A percentile compares a stretch with the other conserved stretches of the same genome.
These are phyloP conservation scores for Agriopis marginaria DNA, from an alignment of 2,888 invertebrate genomes.

Conservation along the genomic window DNA sequence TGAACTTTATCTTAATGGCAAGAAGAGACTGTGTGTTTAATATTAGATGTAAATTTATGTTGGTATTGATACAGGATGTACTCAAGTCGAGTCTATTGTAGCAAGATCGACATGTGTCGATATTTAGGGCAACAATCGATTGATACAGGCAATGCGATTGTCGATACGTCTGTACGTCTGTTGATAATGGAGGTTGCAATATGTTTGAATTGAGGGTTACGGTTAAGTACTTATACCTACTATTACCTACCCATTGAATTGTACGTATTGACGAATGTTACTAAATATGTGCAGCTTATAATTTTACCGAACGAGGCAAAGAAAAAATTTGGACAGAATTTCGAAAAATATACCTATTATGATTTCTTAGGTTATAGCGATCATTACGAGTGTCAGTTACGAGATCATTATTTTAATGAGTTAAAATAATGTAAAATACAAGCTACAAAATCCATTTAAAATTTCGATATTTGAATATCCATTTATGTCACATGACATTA, in stretches of 20 bases:
- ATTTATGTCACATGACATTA: no score
- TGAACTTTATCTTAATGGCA: constrained; percentile 40
- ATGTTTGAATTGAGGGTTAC: constrained; percentile 28
- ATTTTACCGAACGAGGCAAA: no score
- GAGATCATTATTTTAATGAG: no score
- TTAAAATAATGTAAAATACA: no score
- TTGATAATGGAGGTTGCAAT: constrained; percentile 32
- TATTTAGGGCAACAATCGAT: constrained; percentile 63
- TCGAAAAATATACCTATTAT: no score
- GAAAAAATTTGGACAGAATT: no score
- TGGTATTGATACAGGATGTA: constrained; percentile 68
- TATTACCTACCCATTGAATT: constrained; percentile 1
- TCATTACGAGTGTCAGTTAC: no score
- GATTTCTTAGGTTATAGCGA: no score
- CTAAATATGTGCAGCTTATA: not conserved
- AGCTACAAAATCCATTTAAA: no score
- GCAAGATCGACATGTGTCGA: constrained; percentile 78
- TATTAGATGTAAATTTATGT: constrained; percentile 34
- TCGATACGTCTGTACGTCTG: constrained; percentile 38
- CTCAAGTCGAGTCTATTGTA: constrained; percentile 67
- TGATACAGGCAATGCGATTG: constrained; percentile 52
- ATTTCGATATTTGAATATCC: no score
- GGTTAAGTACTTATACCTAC: constrained; percentile 6
- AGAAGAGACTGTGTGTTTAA: constrained; percentile 39
- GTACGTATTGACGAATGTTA: no score